A percentile compares a stretch with the other conserved stretches of the same genome.
Conservation (phyloP, 1,140 invertebrate species). For the Hyposmocoma kahamanoa region DNA sequence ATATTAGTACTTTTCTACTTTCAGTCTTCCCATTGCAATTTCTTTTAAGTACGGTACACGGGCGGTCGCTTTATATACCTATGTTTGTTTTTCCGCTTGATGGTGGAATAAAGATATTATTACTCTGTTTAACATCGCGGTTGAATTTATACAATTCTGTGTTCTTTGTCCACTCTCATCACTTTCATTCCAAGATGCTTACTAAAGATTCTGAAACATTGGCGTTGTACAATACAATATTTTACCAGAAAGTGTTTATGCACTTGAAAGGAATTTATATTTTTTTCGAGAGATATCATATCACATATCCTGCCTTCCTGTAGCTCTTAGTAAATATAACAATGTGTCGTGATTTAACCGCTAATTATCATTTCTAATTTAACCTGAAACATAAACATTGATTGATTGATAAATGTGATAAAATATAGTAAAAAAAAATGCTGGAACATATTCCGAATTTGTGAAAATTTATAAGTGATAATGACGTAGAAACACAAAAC, state of each 20-base stretch:
- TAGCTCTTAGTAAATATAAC: too few species aligned
- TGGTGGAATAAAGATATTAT: slow-evolving; percentile 37
- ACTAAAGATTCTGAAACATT: slow-evolving; percentile 7
- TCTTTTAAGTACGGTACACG: slow-evolving; percentile 5
- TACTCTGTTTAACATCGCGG: slow-evolving; percentile 30
- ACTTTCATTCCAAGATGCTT: slow-evolving; percentile 21
- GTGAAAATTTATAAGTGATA: too few species aligned
- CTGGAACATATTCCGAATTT: too few species aligned
- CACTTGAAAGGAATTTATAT: too few species aligned
- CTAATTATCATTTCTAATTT: too few species aligned
- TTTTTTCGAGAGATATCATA: too few species aligned
- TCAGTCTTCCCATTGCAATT: background rate
- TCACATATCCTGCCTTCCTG: too few species aligned
- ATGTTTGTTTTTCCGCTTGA: slow-evolving; percentile 19
- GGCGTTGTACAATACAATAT: slow-evolving; percentile 7
- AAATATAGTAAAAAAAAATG: too few species aligned
- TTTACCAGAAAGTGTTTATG: background rate
- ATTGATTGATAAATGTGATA: too few species aligned
- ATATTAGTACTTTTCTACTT: background rate
- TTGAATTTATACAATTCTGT: slow-evolving; percentile 28
- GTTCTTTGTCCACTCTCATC: slow-evolving; percentile 22
- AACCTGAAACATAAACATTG: too few species aligned
- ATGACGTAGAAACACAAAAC: too few species aligned
- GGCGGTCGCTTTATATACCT: slow-evolving; percentile 9
- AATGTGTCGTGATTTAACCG: too few species aligned